Evolutionary conservation across 2,797 vertebrate species (phyloP), one percentile per base, ranked within the genome.

Genomic region (Myiotriccus ornatus): DNA sequence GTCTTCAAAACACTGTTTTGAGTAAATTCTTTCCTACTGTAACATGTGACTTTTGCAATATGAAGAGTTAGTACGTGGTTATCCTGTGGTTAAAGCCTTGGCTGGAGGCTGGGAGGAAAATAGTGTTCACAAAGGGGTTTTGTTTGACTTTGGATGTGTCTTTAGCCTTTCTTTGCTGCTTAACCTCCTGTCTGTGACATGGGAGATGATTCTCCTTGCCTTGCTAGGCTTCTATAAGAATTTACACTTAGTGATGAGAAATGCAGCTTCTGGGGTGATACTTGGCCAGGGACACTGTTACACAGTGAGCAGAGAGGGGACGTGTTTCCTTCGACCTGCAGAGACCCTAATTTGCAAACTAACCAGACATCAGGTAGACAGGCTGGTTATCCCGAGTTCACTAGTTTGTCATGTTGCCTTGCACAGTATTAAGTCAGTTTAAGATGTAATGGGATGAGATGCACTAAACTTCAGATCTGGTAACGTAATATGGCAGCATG

Each of bases 401-500:
- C 82, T 77, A 3, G 71, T 62, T 87, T 85, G 75, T 84, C 81
- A 10, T 1, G 25, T 92, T 84, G 85, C 50, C 14, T 70, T 80
- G 57, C 55, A 14, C 19, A 12, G 27, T 4, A 1, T 23, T 70
- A 59, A 52, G 60, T 87, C 83, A 41, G 25, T 20, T 76, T 13
- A 18, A 25, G 77, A 14, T 20, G 39, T 4, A 32, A 19, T 39
- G 46, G 21, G 4, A 15, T 12, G 84, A 79, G 55, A 69, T 62
- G 95, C 84, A 28, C 41, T 22, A 3, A 44, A 20, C 57, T 15
- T 12, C 63, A 62, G 30, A 0, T 71, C 73, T 60, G 73, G 34
- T 93, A 91, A 94, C 53, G 5, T 11, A 35, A 50, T 10, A 14
- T 62, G 95, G 86, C 93, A 96, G 92, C 52, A 8, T 5, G 94